Conservation (phyloP, 2,113 vertebrate genomes). For the Poecilia latipinna region DNA sequence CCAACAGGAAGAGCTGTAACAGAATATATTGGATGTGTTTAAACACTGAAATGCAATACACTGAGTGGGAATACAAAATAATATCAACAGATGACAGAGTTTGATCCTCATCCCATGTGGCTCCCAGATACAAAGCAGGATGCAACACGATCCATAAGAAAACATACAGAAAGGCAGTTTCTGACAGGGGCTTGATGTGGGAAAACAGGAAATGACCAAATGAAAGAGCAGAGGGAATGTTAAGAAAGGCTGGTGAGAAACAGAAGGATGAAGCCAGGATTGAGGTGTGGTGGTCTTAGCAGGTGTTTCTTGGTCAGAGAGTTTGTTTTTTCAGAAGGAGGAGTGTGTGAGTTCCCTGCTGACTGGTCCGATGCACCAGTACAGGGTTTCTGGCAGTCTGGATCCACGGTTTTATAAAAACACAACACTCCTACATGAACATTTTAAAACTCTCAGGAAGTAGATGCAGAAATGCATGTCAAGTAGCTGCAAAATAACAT, state of each 20-base stretch:
- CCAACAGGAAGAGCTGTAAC: background rate
- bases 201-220: conserved; percentile 35
- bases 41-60: background rate
- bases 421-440: conserved; percentile 35
- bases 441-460: no score
- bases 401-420: conserved; percentile 60
- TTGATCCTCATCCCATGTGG: conserved; percentile 8
- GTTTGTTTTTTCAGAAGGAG: conserved; percentile 69
- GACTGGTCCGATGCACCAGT: conserved; percentile 37
- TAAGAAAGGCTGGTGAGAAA: conserved; percentile 8
- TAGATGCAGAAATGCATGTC: no score
- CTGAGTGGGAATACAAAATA: conserved; percentile 11
- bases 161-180: conserved; percentile 15
- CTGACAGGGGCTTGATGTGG: conserved; percentile 18
- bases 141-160: background rate
- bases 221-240: conserved; percentile 11
- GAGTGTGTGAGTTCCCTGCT: conserved; percentile 54
- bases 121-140: background rate
- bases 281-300: background rate
- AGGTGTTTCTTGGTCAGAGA: conserved; percentile 60
- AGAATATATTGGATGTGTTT: background rate
- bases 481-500: no score
- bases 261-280: conserved; percentile 7
- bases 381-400: conserved; percentile 37
- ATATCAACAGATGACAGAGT: background rate